phyloP scores from a whole-genome alignment of 2,888 invertebrate genomes.

The Phytoseiulus persimilis region DNA sequence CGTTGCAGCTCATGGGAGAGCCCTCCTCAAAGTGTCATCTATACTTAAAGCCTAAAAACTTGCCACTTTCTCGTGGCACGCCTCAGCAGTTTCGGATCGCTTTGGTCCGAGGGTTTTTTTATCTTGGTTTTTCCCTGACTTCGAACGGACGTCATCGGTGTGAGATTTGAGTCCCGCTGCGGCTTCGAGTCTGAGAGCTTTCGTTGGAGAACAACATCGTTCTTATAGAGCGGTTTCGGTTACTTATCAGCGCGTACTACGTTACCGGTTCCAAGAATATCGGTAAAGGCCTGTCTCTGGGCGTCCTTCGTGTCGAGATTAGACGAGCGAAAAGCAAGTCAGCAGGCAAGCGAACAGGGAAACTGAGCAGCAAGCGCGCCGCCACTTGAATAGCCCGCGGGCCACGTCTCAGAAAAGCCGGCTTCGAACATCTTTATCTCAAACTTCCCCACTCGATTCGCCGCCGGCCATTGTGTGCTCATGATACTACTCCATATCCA shows the following conservation, averaged over 20 bases:
- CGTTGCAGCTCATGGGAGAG: neutral
- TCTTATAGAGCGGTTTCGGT: neutral
- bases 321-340: neutral
- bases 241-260: neutral
- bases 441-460: neutral
- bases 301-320: neutral
- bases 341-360: no score
- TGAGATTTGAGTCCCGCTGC: neutral
- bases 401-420: neutral
- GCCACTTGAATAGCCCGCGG: neutral
- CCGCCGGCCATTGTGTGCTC: neutral
- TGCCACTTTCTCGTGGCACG: constrained; percentile 27
- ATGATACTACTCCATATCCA: neutral
- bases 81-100: constrained; percentile 8
- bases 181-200: neutral
- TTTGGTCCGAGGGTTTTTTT: neutral
- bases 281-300: neutral
- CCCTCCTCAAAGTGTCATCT: neutral
- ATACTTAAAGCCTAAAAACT: constrained; percentile 34
- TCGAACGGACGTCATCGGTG: neutral
- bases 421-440: neutral
- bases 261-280: neutral
- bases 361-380: no score
- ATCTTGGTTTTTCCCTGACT: neutral
- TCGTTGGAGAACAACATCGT: neutral